Base-by-base conservation (phyloP, 2,113 vertebrate species). In the Oncorhynchus gorbuscha region DNA sequence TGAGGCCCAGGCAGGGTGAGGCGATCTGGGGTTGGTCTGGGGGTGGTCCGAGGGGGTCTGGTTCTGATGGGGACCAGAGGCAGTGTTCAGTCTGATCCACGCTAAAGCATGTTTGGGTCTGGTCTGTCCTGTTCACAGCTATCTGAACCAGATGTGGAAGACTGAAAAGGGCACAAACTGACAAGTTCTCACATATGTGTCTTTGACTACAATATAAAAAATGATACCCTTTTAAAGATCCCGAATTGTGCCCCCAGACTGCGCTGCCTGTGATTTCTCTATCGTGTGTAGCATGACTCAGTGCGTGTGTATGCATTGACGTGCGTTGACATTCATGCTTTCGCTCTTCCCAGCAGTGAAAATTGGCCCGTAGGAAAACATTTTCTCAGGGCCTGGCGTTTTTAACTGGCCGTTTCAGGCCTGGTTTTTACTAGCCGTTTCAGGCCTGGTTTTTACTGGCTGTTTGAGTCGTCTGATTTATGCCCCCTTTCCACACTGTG, bases 381-480 rank as follows among this genome's bases (percentile, higher is more conserved):
- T 84, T 90, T 69, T 90, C 89, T 90, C 89, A 88, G 22, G 85
- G 86, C 88, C 68, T 83, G 71, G 3, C 30, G 24, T 84, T 83
- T 88, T 71, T 91, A 88, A 92, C 87, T 87, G 88, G 83, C 85
- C 84, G 88, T 91, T 92, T 90, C 89, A 91, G 90, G 87, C 89
- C 90, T 91, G 90, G 82, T 83, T 85, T 77, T 91, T 89, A 92
- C 88, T 87, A 87, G 82, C 85, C 84, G 89, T 91, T 92, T 90
- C 89, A 92, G 90, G 87, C 89, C 90, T 91, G 90, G 83, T 83
- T 92, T 94, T 94, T 93, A 94, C 92, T 90, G 90, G 91, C 92
- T 93, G 91, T 93, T 93, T 92, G 89, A 92, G 89, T 92, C 90
- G 87, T 81, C 89, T 93, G 93, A 94, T 94, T 94, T 94, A 94